Evolutionary conservation across 2,888 invertebrate genomes (phyloP).

Genomic region (Malachius bipustulatus): DNA sequence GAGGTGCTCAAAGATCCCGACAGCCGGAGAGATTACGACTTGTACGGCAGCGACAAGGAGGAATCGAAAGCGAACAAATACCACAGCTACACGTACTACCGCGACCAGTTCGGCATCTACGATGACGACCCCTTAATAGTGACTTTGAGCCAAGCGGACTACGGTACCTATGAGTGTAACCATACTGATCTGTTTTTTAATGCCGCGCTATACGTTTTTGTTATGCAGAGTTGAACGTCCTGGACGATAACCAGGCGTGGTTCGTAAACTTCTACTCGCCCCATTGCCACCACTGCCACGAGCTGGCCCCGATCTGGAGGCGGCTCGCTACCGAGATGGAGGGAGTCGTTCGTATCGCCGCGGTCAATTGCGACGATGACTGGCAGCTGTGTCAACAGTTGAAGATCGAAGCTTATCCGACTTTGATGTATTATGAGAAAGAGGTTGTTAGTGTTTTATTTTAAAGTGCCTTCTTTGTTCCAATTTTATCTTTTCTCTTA

Average conservation of each 20-base stretch:
- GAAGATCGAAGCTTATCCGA: conserved; percentile 63
- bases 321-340: conserved; percentile 63
- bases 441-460: conserved; percentile 27
- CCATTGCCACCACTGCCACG: conserved; percentile 75
- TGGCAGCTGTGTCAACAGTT: conserved; percentile 64
- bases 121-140: conserved; percentile 74
- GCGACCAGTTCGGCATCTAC: conserved; percentile 72
- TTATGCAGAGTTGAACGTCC: conserved; percentile 35
- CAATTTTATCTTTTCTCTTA: too few relatives aligned
- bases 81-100: conserved; percentile 71
- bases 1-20: conserved; percentile 77
- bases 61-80: conserved; percentile 51
- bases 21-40: conserved; percentile 64
- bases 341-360: conserved; percentile 66
- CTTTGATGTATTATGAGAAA: conserved; percentile 53
- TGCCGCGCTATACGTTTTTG: background rate
- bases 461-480: too few relatives aligned
- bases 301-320: conserved; percentile 71
- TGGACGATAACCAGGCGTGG: conserved; percentile 55
- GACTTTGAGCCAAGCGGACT: conserved; percentile 61
- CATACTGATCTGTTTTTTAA: background rate
- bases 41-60: conserved; percentile 57
- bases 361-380: conserved; percentile 81
- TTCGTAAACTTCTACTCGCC: conserved; percentile 85
- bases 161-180: too few relatives aligned